These are phyloP conservation scores for Drosophila suboccidentalis DNA, from an alignment of 2,888 invertebrate genomes.

Conservation along the genomic window DNA sequence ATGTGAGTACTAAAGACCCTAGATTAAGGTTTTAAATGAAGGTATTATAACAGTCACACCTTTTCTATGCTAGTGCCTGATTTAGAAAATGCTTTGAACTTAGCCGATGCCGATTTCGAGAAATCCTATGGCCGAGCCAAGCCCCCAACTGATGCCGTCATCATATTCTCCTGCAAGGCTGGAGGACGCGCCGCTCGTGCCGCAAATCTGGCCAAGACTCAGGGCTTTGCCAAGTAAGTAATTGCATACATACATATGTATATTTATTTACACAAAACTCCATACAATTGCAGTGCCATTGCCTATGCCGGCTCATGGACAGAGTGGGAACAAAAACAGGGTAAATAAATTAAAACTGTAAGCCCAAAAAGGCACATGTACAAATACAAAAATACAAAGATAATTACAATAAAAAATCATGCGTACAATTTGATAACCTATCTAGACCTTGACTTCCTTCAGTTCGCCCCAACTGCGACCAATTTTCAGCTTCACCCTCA, in stretches of 20 bases:
- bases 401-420: constrained; percentile 36
- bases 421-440: constrained; percentile 22
- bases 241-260: constrained; percentile 1
- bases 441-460: constrained; percentile 75
- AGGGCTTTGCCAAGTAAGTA: constrained; percentile 83
- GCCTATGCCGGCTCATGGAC: constrained; percentile 85
- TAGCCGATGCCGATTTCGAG: constrained; percentile 82
- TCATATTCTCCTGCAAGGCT: constrained; percentile 90
- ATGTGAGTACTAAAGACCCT: constrained; percentile 86
- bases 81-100: constrained; percentile 77
- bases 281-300: constrained; percentile 75
- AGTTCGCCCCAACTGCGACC: constrained; percentile 93
- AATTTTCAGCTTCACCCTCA: constrained; percentile 94
- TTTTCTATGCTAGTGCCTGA: constrained; percentile 74
- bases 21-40: constrained; percentile 12
- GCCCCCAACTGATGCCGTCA: constrained; percentile 87
- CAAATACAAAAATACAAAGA: constrained; percentile 7
- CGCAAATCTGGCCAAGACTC: constrained; percentile 86
- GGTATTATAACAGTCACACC: constrained; percentile 16
- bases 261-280: constrained; percentile 27
- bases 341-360: constrained; percentile 32
- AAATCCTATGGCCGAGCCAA: constrained; percentile 86
- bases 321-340: constrained; percentile 84
- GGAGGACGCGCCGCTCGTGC: constrained; percentile 90
- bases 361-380: constrained; percentile 20